phyloP scores from a whole-genome alignment of 2,113 vertebrate genomes.

The Archilochus colubris region DNA sequence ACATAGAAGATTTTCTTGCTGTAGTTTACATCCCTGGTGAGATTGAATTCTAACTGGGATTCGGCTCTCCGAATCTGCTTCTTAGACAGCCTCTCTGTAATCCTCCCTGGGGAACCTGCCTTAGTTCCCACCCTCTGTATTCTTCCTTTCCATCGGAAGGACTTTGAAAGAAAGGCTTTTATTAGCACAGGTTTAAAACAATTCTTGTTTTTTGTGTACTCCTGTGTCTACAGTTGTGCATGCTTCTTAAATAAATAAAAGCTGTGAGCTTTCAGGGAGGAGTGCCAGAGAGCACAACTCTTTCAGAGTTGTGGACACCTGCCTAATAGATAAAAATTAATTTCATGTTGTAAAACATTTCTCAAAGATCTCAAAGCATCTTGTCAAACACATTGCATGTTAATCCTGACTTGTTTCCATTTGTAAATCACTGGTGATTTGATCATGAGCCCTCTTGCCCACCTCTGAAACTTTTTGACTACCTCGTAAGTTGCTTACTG shows the following conservation, averaged over 20 bases:
- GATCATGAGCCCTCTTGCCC: not conserved
- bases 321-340: not conserved
- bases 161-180: not conserved
- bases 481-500: not conserved
- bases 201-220: not conserved
- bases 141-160: not conserved
- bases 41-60: too few relatives aligned
- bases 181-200: not conserved
- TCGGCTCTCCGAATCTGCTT: too few relatives aligned
- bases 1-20: too few relatives aligned
- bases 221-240: not conserved
- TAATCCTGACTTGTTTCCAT: not conserved
- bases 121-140: too few relatives aligned
- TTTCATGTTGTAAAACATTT: not conserved
- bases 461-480: not conserved
- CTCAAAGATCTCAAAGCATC: not conserved
- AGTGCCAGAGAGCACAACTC: not conserved
- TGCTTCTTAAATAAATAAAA: not conserved
- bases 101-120: too few relatives aligned
- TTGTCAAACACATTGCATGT: not conserved
- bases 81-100: too few relatives aligned
- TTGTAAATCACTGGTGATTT: not conserved
- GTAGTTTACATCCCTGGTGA: too few relatives aligned
- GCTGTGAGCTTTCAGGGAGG: not conserved
- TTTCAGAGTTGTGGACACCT: not conserved